Evolutionary conservation across 2,888 invertebrate genomes (phyloP).

Genomic region (Caenorhabditis sinica): DNA sequence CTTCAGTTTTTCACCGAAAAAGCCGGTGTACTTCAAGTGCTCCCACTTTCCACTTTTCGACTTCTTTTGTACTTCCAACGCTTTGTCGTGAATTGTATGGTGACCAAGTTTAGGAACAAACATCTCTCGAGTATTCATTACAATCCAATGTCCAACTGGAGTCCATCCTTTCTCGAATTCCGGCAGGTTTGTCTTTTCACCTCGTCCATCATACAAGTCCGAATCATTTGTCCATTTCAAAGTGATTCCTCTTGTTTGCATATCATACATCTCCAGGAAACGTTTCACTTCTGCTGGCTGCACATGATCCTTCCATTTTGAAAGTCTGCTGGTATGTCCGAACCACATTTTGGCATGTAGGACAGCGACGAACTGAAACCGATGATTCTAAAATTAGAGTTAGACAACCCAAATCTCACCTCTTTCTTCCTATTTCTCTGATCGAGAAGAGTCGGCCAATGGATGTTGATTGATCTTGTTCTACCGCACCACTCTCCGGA

Average conservation of each 20-base stretch:
- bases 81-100: conserved; percentile 67
- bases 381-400: background rate
- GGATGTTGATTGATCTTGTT: conserved; percentile 64
- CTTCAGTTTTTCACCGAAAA: conserved; percentile 70
- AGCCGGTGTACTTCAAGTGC: conserved; percentile 68
- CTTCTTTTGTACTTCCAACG: conserved; percentile 69
- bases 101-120: conserved; percentile 66
- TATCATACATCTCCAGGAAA: conserved; percentile 77
- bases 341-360: conserved; percentile 79
- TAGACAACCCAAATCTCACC: conserved; percentile 14
- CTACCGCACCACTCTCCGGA: conserved; percentile 71
- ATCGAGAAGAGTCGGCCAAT: conserved; percentile 68
- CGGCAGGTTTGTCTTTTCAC: conserved; percentile 16
- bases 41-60: conserved; percentile 58
- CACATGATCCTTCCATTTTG: conserved; percentile 65
- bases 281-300: conserved; percentile 75
- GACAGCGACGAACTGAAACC: conserved; percentile 72
- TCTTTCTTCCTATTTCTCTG: conserved; percentile 65
- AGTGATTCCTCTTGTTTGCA: conserved; percentile 37
- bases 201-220: conserved; percentile 26
- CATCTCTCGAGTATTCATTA: conserved; percentile 70
- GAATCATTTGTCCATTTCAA: conserved; percentile 49
- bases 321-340: conserved; percentile 57
- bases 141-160: conserved; percentile 67
- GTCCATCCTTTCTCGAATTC: conserved; percentile 9